These are phyloP conservation scores for Beroe ovata DNA, from an alignment of 37 sponge, comb jelly and placozoan species.

Conservation along the genomic window DNA sequence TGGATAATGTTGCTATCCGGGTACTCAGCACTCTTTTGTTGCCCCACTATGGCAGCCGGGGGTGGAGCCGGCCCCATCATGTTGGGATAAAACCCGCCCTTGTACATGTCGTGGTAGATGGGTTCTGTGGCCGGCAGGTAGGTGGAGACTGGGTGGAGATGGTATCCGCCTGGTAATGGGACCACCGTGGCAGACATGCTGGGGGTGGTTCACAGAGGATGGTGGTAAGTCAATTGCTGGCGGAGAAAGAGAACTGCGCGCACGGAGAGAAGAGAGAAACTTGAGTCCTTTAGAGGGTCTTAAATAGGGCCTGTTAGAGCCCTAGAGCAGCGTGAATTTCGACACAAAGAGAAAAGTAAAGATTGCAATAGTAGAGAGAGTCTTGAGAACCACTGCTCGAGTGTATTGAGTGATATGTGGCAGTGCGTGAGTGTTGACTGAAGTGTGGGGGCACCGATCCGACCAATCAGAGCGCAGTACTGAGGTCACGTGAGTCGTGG, in stretches of 20 bases:
- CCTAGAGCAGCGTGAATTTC: neutral
- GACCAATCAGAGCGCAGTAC: neutral
- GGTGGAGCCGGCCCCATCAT: neutral
- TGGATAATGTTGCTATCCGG: too few species aligned
- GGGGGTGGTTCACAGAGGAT: too few species aligned
- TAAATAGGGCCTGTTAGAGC: too few species aligned
- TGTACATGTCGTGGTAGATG: too few species aligned
- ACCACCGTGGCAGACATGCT: neutral
- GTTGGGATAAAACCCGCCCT: neutral
- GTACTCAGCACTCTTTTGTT: too few species aligned
- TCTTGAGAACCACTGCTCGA: neutral
- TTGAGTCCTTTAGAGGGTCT: too few species aligned
- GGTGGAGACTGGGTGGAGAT: neutral
- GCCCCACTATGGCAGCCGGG: neutral
- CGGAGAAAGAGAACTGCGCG: too few species aligned
- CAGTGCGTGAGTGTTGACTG: slow-evolving; percentile 42
- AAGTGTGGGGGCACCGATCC: neutral
- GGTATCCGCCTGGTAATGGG: neutral
- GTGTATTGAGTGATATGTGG: neutral
- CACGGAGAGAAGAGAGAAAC: too few species aligned
- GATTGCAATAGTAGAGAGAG: neutral
- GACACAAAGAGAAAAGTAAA: neutral
- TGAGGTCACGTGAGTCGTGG: neutral
- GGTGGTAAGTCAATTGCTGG: too few species aligned
- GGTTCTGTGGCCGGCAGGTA: neutral